A percentile compares a stretch with the other conserved stretches of the same genome.
phyloP scores from a whole-genome alignment of 2,888 invertebrate genomes.

The Dione juno region DNA sequence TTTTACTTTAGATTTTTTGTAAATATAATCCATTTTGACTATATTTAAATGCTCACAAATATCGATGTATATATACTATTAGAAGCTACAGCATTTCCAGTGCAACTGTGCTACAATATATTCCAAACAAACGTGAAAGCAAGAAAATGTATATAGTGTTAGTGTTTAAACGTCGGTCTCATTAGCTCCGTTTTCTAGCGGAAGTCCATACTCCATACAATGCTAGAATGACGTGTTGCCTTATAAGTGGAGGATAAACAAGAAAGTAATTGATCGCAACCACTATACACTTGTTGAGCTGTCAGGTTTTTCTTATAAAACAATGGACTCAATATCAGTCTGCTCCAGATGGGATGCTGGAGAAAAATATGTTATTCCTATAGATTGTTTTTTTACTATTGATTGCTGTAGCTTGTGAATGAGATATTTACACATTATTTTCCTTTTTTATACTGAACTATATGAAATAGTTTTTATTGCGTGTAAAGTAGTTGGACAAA shows the following conservation, averaged over 20 bases:
- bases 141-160: constrained; percentile 10
- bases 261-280: constrained; percentile 41
- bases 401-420: background rate
- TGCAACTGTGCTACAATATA: background rate
- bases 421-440: background rate
- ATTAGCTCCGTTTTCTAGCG: constrained; percentile 35
- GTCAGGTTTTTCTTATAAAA: constrained; percentile 34
- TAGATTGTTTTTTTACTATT: background rate
- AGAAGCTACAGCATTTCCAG: background rate
- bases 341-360: constrained; percentile 1
- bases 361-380: constrained; percentile 12
- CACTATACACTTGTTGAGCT: constrained; percentile 31
- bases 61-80: background rate
- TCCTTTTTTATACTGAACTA: too few species aligned
- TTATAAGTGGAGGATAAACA: constrained; percentile 39
- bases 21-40: too few species aligned
- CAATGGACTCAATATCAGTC: constrained; percentile 12
- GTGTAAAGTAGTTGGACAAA: too few species aligned
- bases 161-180: constrained; percentile 22
- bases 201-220: constrained; percentile 44
- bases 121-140: constrained; percentile 3
- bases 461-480: too few species aligned
- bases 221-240: constrained; percentile 41
- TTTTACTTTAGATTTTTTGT: too few species aligned
- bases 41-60: too few species aligned